These are phyloP conservation scores for Blastobasis adustella DNA, from an alignment of 2,888 invertebrate species.

Conservation along the genomic window DNA sequence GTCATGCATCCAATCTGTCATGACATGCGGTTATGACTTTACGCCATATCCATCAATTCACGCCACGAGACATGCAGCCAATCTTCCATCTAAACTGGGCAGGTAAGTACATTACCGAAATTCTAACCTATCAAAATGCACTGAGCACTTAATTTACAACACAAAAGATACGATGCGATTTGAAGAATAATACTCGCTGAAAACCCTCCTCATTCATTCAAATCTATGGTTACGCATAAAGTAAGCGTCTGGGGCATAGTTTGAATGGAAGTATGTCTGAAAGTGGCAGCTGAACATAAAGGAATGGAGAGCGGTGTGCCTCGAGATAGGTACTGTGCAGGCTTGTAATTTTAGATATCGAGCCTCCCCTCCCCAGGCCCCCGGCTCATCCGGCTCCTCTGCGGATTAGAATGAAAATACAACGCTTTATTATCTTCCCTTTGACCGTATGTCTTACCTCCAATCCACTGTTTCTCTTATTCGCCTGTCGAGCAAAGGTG, in stretches of 20 bases:
- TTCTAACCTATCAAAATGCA: too few relatives aligned
- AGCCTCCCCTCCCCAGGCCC: conserved; percentile 42
- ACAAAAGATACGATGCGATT: conserved; percentile 3
- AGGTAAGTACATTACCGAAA: too few relatives aligned
- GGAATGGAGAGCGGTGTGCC: conserved; percentile 54
- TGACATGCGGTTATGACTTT: conserved; percentile 24
- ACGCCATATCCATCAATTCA: conserved; percentile 10
- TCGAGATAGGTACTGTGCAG: conserved; percentile 63
- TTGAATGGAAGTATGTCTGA: conserved; percentile 58
- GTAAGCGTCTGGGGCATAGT: conserved; percentile 54
- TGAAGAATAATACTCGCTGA: conserved; percentile 15
- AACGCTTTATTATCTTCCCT: conserved; percentile 67
- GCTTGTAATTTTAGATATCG: conserved; percentile 72
- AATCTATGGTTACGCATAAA: conserved; percentile 46
- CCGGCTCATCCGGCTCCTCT: conserved; percentile 43
- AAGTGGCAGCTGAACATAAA: conserved; percentile 66
- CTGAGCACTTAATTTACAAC: conserved; percentile 1
- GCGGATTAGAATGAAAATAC: conserved; percentile 69
- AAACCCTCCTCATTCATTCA: conserved; percentile 30
- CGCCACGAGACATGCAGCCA: not conserved
- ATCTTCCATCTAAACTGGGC: too few relatives aligned
- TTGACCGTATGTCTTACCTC: conserved; percentile 61
- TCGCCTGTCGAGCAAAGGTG: conserved; percentile 34
- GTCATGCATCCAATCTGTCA: conserved; percentile 37
- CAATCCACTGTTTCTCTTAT: conserved; percentile 37